Evolutionary conservation across 2,888 invertebrate species (phyloP).

Genomic region (Chydorus sphaericus): DNA sequence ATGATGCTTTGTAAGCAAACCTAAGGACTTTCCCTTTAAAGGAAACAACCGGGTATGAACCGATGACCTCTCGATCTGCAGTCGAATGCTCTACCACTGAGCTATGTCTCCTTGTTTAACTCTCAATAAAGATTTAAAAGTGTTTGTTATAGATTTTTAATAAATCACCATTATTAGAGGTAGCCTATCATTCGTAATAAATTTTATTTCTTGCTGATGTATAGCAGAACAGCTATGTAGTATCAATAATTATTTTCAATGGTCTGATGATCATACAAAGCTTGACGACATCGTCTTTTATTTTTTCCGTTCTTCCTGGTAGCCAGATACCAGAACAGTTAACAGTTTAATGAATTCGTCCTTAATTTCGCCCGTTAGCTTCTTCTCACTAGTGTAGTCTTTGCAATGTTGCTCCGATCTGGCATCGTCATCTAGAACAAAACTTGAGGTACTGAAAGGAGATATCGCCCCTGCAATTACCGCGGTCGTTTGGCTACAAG

Average conservation of each 20-base stretch:
- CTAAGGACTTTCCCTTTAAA: no score
- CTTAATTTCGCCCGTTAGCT: slow-evolving; percentile 91
- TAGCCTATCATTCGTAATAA: no score
- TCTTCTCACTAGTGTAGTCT: slow-evolving; percentile 68
- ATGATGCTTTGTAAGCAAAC: no score
- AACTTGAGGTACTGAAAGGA: slow-evolving; percentile 87
- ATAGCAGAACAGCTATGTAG: no score
- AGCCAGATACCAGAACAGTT: slow-evolving; percentile 59
- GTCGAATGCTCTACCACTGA: slow-evolving; percentile 59
- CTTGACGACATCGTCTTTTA: slow-evolving; percentile 72
- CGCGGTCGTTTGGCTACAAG: slow-evolving; percentile 88
- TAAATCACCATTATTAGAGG: no score
- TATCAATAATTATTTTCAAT: slow-evolving; percentile 41
- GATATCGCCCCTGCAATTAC: slow-evolving; percentile 92
- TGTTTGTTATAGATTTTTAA: no score
- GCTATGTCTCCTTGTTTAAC: no score
- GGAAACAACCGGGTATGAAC: neutral
- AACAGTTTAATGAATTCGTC: slow-evolving; percentile 68
- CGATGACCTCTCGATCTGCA: slow-evolving; percentile 53
- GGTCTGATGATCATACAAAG: slow-evolving; percentile 73
- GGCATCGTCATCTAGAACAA: slow-evolving; percentile 86
- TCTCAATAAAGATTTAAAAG: no score
- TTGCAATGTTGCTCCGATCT: slow-evolving; percentile 55
- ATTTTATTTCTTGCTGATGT: no score
- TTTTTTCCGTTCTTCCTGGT: slow-evolving; percentile 61